Base-by-base conservation (phyloP, 2,113 vertebrate species). In the Trichomycterus rosablanca region DNA sequence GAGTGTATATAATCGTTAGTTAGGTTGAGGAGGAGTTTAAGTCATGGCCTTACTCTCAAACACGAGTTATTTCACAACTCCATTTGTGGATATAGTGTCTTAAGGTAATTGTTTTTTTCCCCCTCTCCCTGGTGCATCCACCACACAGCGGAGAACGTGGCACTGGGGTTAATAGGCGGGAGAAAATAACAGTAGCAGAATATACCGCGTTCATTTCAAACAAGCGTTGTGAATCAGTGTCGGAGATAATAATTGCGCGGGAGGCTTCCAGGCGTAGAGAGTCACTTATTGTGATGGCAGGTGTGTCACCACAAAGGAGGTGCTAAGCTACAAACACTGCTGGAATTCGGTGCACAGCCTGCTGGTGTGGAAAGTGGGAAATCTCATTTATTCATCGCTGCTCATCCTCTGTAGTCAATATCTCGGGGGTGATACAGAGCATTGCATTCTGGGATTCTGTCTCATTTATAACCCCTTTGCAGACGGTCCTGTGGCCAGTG, bases 221-320 rank as follows among this genome's bases (percentile, higher is more conserved):
- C 71, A 68, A 66, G 66, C 60, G 61, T 65, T 68, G 18, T 15
- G 14, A 44, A 15, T 30, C 15, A 14, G 43, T 44, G 26, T 5
- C 12, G 24, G 34, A 22, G 60, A 55, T 65, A 46, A 73, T 68
- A 45, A 68, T 24, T 15, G 30, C 52, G 40, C 50, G 19, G 19
- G 4, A 60, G 15, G 18, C 42, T 23, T 35, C 23, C 43, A 20
- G 26, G 40, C 6, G 40, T n/a, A n/a, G n/a, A n/a, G n/a, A n/a
- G n/a, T n/a, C n/a, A n/a, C n/a, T n/a, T n/a, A n/a, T n/a, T n/a
- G 39, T 49, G 55, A 19, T 50, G 44, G 56, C 60, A 68, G 62
- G 48, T 65, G 66, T 53, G 53, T 18, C 58, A 46, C 50, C 14
- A 35, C 46, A 49, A 42, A 53, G 24, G 42, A 32, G 15, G 43